Evolutionary conservation across 1,140 invertebrate species (phyloP).

Genomic region (Carposina sasakii): DNA sequence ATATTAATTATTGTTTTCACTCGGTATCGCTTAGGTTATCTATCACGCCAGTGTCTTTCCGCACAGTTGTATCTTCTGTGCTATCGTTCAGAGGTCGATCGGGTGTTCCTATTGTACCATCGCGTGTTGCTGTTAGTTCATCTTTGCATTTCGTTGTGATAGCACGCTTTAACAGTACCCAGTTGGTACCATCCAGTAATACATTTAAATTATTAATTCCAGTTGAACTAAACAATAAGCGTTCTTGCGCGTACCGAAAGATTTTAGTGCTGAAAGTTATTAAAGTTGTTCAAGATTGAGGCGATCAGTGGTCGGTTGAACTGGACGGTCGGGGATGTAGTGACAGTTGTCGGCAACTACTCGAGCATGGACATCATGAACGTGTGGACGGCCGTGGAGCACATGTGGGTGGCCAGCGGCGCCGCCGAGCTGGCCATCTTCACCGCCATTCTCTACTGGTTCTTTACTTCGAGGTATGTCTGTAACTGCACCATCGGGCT

Average conservation of each 20-base stretch:
- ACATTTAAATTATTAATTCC: background rate
- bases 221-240: too few species aligned
- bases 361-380: conserved; percentile 52
- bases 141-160: background rate
- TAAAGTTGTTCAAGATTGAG: background rate
- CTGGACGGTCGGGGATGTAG: conserved; percentile 50
- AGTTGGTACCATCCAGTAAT: background rate
- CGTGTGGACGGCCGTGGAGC: conserved; percentile 58
- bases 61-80: too few species aligned
- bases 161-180: background rate
- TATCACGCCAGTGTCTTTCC: conserved; percentile 34
- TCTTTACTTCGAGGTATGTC: conserved; percentile 68
- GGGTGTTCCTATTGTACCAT: background rate
- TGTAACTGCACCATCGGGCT: too few species aligned
- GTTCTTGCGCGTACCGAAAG: too few species aligned
- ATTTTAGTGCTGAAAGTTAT: too few species aligned
- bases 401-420: conserved; percentile 59
- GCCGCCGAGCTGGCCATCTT: conserved; percentile 64
- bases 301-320: conserved; percentile 16
- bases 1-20: conserved; percentile 40
- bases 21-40: conserved; percentile 33
- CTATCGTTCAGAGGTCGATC: background rate
- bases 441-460: conserved; percentile 68
- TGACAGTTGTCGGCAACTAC: conserved; percentile 28
- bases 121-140: background rate